Conservation (phyloP, 2,888 invertebrate species). For the Lobophora halterata region DNA sequence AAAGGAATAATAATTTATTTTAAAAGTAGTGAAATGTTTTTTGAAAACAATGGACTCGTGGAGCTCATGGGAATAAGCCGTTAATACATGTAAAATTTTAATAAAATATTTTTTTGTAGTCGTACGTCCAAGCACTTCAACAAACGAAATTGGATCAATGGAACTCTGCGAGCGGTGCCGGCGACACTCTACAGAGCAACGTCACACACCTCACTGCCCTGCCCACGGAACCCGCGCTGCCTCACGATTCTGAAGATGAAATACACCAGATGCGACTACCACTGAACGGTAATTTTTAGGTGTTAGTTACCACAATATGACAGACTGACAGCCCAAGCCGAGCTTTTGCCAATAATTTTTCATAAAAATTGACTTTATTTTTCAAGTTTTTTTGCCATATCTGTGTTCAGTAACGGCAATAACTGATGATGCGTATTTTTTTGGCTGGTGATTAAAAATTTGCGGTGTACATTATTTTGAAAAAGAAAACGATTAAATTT, state of each 20-base stretch:
- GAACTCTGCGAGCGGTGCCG: constrained; percentile 76
- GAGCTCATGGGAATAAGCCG: too few species aligned
- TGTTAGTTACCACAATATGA: neutral
- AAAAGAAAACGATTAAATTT: too few species aligned
- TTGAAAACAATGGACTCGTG: too few species aligned
- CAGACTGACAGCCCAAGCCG: neutral
- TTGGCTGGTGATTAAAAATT: too few species aligned
- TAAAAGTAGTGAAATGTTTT: too few species aligned
- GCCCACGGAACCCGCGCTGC: constrained; percentile 81
- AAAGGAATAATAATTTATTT: too few species aligned
- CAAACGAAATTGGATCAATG: constrained; percentile 78
- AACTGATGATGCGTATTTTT: too few species aligned
- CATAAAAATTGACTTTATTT: neutral
- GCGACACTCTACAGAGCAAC: constrained; percentile 89
- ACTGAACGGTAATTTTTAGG: constrained; percentile 32
- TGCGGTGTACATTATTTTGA: too few species aligned
- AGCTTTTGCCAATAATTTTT: neutral
- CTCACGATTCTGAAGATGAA: constrained; percentile 83
- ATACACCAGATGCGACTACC: constrained; percentile 59
- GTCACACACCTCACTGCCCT: constrained; percentile 88
- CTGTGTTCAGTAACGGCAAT: too few species aligned
- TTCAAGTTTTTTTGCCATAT: too few species aligned
- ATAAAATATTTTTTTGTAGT: constrained; percentile 61
- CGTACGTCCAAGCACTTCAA: constrained; percentile 89
- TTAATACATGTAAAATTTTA: too few species aligned